Base-by-base conservation (phyloP, 2,113 vertebrate species). In the Archilochus colubris region DNA sequence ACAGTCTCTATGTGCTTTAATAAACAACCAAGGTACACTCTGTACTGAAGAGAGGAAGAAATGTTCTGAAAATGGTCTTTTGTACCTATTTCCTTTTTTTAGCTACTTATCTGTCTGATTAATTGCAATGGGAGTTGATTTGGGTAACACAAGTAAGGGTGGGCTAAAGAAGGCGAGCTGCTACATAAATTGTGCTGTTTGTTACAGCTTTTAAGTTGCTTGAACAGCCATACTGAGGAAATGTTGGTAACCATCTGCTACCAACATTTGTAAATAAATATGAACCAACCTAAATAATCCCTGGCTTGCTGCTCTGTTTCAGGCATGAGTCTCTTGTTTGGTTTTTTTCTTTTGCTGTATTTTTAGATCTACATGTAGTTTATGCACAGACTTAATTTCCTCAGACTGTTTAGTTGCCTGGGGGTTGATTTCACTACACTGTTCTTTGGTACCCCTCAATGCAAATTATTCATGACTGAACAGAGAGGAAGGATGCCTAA, bases 241-340 rank as follows among this genome's bases (percentile, higher is more conserved):
- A 95, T 90, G 88, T 62, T 95, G 88, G 61, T 67, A 92, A 88
- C 89, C 82, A 95, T 94, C 92, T 97, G 86, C 94, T 94, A 80
- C 62, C 61, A 69, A 68, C 86, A 61, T 73, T 94, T 62, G 50
- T 89, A 97, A 97, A 96, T 91, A 97, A 96, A 97, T 91, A 83
- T 25, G 96, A 94, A 82, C 57, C 23, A 88, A 76, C 64, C 69
- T 79, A 91, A 96, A 79, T 76, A 89, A 80, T 86, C 77, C 31
- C 61, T 21, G 3, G 44, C 55, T 88, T 58, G 77, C 72, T 94
- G 88, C 86, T 96, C 77, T 68, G 63, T 94, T 89, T 79, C 90
- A 97, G 93, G 69, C 78, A 83, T 58, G 53, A n/a, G 28, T 50
- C 16, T 95, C 23, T 55, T 16, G 25, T 28, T 18, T 10, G 28